phyloP scores from a whole-genome alignment of 2,888 invertebrate species.

The Metopia argyrocephala region DNA sequence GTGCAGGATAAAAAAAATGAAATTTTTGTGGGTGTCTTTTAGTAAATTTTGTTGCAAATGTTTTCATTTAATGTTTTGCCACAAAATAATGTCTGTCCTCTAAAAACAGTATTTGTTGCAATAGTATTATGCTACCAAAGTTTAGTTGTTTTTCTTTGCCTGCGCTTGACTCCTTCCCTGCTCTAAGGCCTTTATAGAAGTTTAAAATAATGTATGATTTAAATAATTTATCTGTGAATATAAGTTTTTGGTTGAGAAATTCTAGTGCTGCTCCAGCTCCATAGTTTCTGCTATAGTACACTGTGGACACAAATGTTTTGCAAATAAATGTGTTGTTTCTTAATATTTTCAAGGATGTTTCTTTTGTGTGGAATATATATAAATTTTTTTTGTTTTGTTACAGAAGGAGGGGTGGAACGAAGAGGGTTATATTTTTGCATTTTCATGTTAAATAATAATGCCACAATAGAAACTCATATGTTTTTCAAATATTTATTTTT shows the following conservation, averaged over 20 bases:
- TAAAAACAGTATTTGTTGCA: not conserved
- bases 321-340: constrained; percentile 39
- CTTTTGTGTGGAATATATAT: no score
- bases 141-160: not conserved
- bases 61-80: constrained; percentile 60
- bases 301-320: constrained; percentile 51
- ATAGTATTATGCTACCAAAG: constrained; percentile 21
- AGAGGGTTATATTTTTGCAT: constrained; percentile 24
- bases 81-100: constrained; percentile 42
- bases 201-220: constrained; percentile 60
- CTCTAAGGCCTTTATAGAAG: not conserved
- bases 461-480: constrained; percentile 57
- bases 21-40: constrained; percentile 51
- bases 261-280: constrained; percentile 4
- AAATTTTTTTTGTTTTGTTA: not conserved
- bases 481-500: constrained; percentile 47
- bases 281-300: constrained; percentile 5
- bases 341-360: constrained; percentile 41
- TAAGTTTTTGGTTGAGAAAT: constrained; percentile 47
- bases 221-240: constrained; percentile 62
- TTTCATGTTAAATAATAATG: constrained; percentile 47
- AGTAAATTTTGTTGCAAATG: constrained; percentile 49
- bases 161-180: not conserved
- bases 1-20: not conserved
- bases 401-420: not conserved